A percentile compares a stretch with the other conserved stretches of the same genome.
Conservation (phyloP, 2,113 vertebrate genomes). For the Oncorhynchus gorbuscha region DNA sequence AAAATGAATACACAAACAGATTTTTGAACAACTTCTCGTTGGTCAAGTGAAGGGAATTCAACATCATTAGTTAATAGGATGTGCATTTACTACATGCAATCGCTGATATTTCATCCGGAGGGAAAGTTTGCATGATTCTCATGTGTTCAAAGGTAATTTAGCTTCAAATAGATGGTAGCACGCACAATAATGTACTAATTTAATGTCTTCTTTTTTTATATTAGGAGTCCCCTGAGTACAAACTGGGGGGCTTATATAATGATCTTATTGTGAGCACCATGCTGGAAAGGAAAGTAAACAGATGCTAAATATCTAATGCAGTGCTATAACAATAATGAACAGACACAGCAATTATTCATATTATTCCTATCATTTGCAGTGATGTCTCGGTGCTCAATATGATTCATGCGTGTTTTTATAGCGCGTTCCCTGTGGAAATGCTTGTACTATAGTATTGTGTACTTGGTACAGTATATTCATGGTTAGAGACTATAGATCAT, state of each 20-base stretch:
- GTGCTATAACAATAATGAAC: not conserved
- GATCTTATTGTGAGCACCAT: not conserved
- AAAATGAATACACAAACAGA: not conserved
- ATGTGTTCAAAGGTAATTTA: conserved; percentile 1
- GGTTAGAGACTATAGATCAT: too few relatives aligned
- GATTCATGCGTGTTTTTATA: not conserved
- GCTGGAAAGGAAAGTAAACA: not conserved
- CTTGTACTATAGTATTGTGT: too few relatives aligned
- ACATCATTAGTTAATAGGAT: not conserved
- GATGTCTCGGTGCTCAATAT: not conserved
- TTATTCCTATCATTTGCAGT: conserved; percentile 4
- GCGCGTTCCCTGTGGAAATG: too few relatives aligned
- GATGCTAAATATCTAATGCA: not conserved
- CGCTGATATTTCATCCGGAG: too few relatives aligned
- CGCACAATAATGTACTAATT: not conserved
- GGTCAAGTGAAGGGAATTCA: not conserved
- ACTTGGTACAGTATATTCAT: too few relatives aligned
- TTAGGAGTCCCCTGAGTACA: not conserved
- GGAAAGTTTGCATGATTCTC: not conserved
- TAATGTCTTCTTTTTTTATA: conserved; percentile 3
- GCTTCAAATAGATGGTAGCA: not conserved
- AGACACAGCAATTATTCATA: not conserved
- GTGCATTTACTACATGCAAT: not conserved
- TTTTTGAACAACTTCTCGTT: not conserved
- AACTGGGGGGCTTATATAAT: not conserved